phyloP scores from a whole-genome alignment of 2,113 vertebrate species.

The Pygathrix nemaeus region DNA sequence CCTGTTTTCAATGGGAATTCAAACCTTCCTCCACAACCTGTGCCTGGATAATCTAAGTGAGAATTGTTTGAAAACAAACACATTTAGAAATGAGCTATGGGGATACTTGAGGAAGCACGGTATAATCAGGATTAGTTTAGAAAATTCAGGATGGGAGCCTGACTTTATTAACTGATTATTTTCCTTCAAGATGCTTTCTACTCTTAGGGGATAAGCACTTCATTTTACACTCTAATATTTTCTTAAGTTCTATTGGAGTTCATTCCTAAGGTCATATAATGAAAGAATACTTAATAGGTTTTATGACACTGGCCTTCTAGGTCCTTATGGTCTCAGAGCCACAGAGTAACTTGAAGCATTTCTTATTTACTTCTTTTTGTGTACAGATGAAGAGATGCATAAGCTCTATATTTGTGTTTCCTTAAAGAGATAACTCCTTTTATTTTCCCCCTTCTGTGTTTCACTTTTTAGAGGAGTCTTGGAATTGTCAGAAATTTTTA shows the following conservation, averaged over 20 bases:
- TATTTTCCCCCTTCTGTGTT: not conserved
- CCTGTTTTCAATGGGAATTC: slow-evolving; percentile 44
- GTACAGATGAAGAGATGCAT: not conserved
- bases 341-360: not conserved
- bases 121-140: slow-evolving; percentile 51
- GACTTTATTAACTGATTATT: slow-evolving; percentile 56
- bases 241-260: not conserved
- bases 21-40: not conserved
- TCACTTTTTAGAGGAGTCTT: not conserved
- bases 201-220: slow-evolving; percentile 9
- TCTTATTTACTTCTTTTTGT: not conserved
- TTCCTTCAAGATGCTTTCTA: slow-evolving; percentile 38
- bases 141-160: not conserved
- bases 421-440: not conserved
- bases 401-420: not conserved
- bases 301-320: not conserved
- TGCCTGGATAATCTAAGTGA: slow-evolving; percentile 13
- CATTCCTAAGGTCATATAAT: slow-evolving; percentile 11
- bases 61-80: slow-evolving; percentile 56
- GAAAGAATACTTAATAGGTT: slow-evolving; percentile 33
- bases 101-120: slow-evolving; percentile 34
- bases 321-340: not conserved
- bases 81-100: slow-evolving; percentile 46
- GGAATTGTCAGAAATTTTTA: not conserved
- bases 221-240: not conserved